Evolutionary conservation across 2,797 vertebrate genomes (phyloP), one percentile per base, ranked within the genome.

Genomic region (Somateria mollissima): DNA sequence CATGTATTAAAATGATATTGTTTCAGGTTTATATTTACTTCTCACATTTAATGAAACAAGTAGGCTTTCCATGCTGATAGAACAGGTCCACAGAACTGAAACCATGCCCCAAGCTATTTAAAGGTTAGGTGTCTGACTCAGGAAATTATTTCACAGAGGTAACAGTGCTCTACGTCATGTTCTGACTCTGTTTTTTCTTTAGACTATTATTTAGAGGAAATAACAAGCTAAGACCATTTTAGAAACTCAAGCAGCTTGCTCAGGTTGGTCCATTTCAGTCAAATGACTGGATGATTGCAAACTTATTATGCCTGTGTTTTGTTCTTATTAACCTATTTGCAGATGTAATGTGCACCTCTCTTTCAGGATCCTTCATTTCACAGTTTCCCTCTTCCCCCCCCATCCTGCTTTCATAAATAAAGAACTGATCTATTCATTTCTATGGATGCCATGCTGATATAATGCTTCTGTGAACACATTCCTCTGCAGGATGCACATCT

Each of bases 191-290:
- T 36, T 87, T 82, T 79, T 72, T 56, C 39, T 86, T 89, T 79
- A 92, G 47, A 45, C 41, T 91, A 78, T 66, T 81, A 39, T 78
- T 93, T 66, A 81, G 62, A 81, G 36, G 73, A 94, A 75, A 73
- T 70, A 78, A 51, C 24, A 81, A 87, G 57, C 13, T 28, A 84
- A 73, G 25, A 47, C 8, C 34, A 30, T 89, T 91, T 82, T 34
- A 70, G 74, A 86, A 94, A 84, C 61, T 65, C 53, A 25, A 83
- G 11, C 20, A 89, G 16, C 45, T 81, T 79, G 34, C 16, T 61
- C 75, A 80, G 20, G 8, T 71, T 60, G 20, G 49, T 82, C n/a
- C 2, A 51, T 43, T 81, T 89, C 17, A 83, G 11, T 60, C 72
- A 78, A 89, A 51, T 51, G 66, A 37, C 13, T 74, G 6, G 28